Conservation (phyloP, 2,888 invertebrate genomes). For the Nycteola revayana region DNA sequence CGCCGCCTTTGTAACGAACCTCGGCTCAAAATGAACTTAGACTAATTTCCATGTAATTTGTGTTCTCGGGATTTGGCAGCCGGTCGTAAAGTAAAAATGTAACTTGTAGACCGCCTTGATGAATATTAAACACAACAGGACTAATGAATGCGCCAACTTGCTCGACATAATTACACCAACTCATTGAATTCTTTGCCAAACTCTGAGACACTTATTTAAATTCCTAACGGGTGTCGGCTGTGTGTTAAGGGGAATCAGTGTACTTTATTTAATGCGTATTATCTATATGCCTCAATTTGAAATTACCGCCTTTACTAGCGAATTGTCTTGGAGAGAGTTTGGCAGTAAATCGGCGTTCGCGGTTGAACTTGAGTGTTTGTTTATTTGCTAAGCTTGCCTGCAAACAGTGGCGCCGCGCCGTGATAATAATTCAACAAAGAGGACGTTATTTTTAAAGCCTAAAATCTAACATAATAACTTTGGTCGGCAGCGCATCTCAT, state of each 20-base stretch:
- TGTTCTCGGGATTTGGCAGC: slow-evolving; percentile 48
- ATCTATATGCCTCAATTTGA: too few species aligned
- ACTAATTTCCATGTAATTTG: slow-evolving; percentile 68
- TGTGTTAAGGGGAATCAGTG: slow-evolving; percentile 30
- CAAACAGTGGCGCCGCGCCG: too few species aligned
- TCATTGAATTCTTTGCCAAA: slow-evolving; percentile 67
- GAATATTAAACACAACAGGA: slow-evolving; percentile 68
- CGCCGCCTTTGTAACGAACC: slow-evolving; percentile 40
- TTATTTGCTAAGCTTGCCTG: too few species aligned
- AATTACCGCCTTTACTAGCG: too few species aligned
- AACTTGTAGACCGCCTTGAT: slow-evolving; percentile 51
- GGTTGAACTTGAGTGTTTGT: too few species aligned
- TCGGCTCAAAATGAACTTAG: slow-evolving; percentile 48
- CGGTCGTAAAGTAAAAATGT: slow-evolving; percentile 56
- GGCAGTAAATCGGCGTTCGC: too few species aligned
- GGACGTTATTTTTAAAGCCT: too few species aligned
- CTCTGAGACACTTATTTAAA: slow-evolving; percentile 54
- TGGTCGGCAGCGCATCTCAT: too few species aligned
- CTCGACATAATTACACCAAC: slow-evolving; percentile 64
- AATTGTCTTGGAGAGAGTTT: too few species aligned
- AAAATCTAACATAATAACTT: too few species aligned
- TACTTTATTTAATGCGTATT: too few species aligned
- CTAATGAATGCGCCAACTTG: slow-evolving; percentile 67
- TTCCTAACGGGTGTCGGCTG: slow-evolving; percentile 47
- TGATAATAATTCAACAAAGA: too few species aligned